Base-by-base conservation (phyloP, 2,797 vertebrate genomes). In the Ataeniobius toweri region DNA sequence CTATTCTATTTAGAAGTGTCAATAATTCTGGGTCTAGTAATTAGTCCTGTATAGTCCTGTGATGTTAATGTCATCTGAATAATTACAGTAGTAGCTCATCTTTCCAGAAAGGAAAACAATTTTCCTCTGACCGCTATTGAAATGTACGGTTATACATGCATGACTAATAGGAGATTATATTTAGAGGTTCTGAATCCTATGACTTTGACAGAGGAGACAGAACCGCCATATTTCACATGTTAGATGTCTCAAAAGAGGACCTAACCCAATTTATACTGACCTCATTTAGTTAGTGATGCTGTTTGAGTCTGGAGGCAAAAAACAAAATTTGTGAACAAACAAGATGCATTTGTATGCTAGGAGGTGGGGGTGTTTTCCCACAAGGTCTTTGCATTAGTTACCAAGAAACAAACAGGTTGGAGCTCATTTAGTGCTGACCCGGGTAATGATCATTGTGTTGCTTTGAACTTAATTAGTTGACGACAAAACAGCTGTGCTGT, bases 221-320 rank as follows among this genome's bases (percentile, higher is more conserved):
- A 75, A 69, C 69, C 48, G 73, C 71, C 80, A 46, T 75, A 84
- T 83, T 58, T 87, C 74, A 86, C 46, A 58, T 76, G 56, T 31
- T 28, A 26, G 76, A 59, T n/a, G 68, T 69, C 86, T 84, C 76
- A 48, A 74, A 81, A 81, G 84, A 86, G 39, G 3, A 44, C 80
- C 81, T 88, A 76, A 89, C 88, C 88, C 75, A 67, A 91, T 77
- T 91, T 89, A 65, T 2, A 58, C 73, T 90, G 88, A 86, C 92
- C 88, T 83, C 80, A 80, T 91, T 88, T 85, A 87, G 70, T 67
- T 39, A 68, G 26, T 53, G 56, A 44, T 36, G 63, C 75, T 63
- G 56, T 74, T 51, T 14, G 50, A 79, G 53, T 76, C 61, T 76
- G 55, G 36, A 48, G 59, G 75, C 72, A 76, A 67, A 83, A 86